Percentiles rank a stretch among this genome's conserved stretches.
Conservation (phyloP, 2,797 vertebrate genomes). For the Sorex maritimensis region DNA sequence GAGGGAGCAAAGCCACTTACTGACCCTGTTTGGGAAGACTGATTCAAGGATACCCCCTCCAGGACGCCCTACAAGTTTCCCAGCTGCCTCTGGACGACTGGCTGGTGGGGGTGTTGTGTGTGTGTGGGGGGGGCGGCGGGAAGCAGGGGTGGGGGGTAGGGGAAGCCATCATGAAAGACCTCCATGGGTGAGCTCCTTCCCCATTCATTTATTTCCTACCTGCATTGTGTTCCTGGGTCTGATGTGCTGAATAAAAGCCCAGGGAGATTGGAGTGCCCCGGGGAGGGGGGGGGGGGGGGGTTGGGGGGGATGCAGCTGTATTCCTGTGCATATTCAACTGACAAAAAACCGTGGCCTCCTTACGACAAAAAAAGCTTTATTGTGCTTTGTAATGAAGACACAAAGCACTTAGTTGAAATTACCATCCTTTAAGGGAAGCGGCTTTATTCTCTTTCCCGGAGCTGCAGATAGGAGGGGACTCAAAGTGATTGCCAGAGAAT, state of each 20-base stretch:
- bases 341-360: slow-evolving; percentile 62
- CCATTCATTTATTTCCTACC: not conserved
- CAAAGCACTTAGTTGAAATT: slow-evolving; percentile 84
- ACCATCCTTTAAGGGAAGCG: slow-evolving; percentile 80
- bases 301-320: slow-evolving; percentile 3
- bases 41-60: too few species aligned
- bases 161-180: not conserved
- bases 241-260: not conserved
- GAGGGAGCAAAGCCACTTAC: too few species aligned
- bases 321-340: slow-evolving; percentile 62
- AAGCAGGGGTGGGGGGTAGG: too few species aligned
- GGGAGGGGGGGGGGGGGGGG: not conserved
- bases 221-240: slow-evolving; percentile 43
- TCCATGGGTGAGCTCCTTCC: slow-evolving; percentile 44
- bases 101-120: too few species aligned
- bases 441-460: slow-evolving; percentile 57
- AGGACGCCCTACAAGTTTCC: not conserved
- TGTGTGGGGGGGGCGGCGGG: too few species aligned
- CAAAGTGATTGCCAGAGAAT: slow-evolving; percentile 62
- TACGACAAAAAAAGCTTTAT: slow-evolving; percentile 77
- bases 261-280: not conserved
- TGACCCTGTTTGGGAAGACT: too few species aligned
- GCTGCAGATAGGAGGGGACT: slow-evolving; percentile 62
- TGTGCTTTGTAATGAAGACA: slow-evolving; percentile 85
- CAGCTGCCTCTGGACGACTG: not conserved